A percentile compares a stretch with the other conserved stretches of the same genome.
These are phyloP conservation scores for Labeo rohita DNA, from an alignment of 2,113 vertebrate species.

Conservation along the genomic window DNA sequence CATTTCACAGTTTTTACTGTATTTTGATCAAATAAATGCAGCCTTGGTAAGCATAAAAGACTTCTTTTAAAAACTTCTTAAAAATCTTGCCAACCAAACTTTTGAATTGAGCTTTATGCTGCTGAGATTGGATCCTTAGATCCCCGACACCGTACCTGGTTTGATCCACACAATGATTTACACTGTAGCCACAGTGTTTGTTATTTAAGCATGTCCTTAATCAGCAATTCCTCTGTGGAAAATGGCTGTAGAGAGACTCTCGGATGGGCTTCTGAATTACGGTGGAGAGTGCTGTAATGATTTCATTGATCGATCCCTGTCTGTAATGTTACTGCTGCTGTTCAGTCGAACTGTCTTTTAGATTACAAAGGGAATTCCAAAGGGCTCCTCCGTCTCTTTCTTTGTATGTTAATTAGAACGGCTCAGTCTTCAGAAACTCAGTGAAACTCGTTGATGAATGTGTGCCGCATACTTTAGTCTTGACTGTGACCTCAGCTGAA, in stretches of 20 bases:
- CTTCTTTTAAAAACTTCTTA: neutral
- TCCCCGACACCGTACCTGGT: neutral
- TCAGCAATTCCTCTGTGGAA: conserved; percentile 34
- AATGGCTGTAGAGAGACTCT: conserved; percentile 16
- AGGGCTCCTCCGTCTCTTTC: neutral
- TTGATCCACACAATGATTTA: neutral
- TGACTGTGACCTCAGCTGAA: conserved; percentile 3
- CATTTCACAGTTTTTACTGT: too few species aligned
- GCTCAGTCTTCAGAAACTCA: conserved; percentile 13
- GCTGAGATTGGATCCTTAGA: neutral
- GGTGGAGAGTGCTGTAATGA: conserved; percentile 29
- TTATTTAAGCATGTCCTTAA: conserved; percentile 33
- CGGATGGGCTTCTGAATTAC: neutral
- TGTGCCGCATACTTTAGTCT: neutral
- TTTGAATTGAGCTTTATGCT: neutral
- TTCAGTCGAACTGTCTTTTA: conserved; percentile 26
- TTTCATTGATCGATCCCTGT: conserved; percentile 25
- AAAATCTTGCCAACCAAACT: neutral
- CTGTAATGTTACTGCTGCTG: conserved; percentile 20
- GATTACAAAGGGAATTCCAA: conserved; percentile 22
- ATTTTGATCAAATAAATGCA: neutral
- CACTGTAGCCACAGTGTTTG: neutral
- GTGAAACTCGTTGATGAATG: conserved; percentile 48
- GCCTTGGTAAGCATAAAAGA: neutral
- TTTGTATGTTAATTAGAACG: conserved; percentile 18